phyloP scores from a whole-genome alignment of 2,888 invertebrate species.

The Ametastegia equiseti region DNA sequence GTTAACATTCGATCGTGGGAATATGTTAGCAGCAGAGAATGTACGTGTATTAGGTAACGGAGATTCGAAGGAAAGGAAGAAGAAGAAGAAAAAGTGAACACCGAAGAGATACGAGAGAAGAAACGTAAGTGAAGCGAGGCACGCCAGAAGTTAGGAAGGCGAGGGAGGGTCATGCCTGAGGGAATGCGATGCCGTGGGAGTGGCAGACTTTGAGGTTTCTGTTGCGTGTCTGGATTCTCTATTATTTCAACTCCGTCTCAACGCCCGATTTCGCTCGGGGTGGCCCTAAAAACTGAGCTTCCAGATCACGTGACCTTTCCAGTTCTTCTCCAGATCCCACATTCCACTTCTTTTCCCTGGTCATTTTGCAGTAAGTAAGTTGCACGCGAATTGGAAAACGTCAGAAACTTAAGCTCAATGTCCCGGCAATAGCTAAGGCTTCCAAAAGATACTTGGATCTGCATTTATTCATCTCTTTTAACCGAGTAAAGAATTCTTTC shows the following conservation, averaged over 20 bases:
- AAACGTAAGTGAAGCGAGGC: slow-evolving; percentile 38
- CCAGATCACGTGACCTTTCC: neutral
- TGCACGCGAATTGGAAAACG: neutral
- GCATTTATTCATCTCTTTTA: neutral
- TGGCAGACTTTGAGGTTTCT: slow-evolving; percentile 61
- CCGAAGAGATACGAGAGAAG: neutral
- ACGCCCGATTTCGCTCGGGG: neutral
- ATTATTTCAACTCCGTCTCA: slow-evolving; percentile 52
- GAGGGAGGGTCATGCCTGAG: slow-evolving; percentile 70
- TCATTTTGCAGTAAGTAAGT: slow-evolving; percentile 43
- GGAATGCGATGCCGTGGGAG: slow-evolving; percentile 73
- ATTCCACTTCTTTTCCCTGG: slow-evolving; percentile 45
- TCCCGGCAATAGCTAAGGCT: neutral
- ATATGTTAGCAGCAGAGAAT: neutral
- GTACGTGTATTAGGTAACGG: neutral
- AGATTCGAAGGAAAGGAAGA: slow-evolving; percentile 23
- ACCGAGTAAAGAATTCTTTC: too few species aligned
- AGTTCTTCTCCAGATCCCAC: neutral
- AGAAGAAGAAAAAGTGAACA: neutral
- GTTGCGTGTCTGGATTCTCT: slow-evolving; percentile 63
- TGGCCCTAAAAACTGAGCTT: slow-evolving; percentile 42
- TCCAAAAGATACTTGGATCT: neutral
- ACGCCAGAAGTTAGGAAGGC: slow-evolving; percentile 41
- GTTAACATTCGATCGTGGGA: slow-evolving; percentile 23
- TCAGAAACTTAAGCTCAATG: neutral